Evolutionary conservation across 37 sponge, comb jelly and placozoan genomes (phyloP), one percentile per base, ranked within the genome.

Genomic region (Diacarnus erythraeanus): DNA sequence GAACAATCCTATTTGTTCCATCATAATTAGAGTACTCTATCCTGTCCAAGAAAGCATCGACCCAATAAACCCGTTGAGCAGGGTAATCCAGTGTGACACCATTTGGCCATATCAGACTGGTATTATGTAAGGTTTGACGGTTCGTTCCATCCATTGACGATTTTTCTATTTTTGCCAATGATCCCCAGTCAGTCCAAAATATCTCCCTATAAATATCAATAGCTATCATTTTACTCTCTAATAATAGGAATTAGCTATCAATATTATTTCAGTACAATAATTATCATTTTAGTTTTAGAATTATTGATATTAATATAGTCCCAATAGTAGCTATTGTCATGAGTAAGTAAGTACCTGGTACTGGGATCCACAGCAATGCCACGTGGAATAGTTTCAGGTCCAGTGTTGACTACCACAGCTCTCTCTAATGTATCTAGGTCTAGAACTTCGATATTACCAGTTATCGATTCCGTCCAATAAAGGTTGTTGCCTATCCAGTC

Each of bases 161-260:
- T 2, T 74, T 58, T 27, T 82, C 80, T 63, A 93, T 93, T 59
- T 57, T 83, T 15, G 87, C 72, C 1, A 42, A 38, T 27, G 5
- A 20, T 6, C 92, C 92, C 84, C 87, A 91, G 64, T 86, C 92
- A 29, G 83, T 78, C 92, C 92, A 91, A 64, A 77, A 91, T 75
- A 91, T 66, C 2, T 57, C 35, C 21, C 91, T 89, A 33, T 3
- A 12, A n/a, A n/a, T n/a, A n/a, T n/a, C n/a, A n/a, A n/a, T n/a
- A n/a, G n/a, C n/a, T n/a, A n/a, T n/a, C n/a, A n/a, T n/a, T n/a
- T n/a, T n/a, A n/a, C n/a, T n/a, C n/a, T n/a, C n/a, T n/a, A n/a
- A n/a, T n/a, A n/a, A n/a, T n/a, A n/a, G n/a, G n/a, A n/a, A n/a
- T n/a, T n/a, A n/a, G n/a, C n/a, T n/a, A n/a, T n/a, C n/a, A n/a